Conservation (phyloP, 1,140 invertebrate species). For the Lepidurus apus region DNA sequence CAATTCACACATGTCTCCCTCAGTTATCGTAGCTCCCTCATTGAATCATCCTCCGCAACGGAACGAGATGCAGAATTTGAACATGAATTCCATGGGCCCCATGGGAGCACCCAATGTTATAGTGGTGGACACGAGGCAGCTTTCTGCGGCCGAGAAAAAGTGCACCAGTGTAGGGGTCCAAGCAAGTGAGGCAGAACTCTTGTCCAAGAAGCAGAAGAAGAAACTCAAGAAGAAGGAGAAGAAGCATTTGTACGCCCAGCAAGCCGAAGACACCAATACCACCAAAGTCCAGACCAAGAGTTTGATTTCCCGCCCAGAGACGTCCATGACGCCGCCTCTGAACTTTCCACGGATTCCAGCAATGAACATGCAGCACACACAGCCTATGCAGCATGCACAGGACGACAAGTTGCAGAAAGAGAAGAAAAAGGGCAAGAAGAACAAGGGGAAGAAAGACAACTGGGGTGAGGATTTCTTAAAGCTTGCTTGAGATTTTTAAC, state of each 20-base stretch:
- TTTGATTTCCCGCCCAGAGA: neutral
- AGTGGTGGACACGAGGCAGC: slow-evolving; percentile 57
- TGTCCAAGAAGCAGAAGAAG: slow-evolving; percentile 40
- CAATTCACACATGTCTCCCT: slow-evolving; percentile 1
- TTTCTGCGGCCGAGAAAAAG: slow-evolving; percentile 49
- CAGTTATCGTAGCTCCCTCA: neutral
- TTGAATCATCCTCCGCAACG: neutral
- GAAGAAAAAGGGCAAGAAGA: slow-evolving; percentile 38
- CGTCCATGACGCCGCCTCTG: neutral
- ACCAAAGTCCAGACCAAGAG: neutral
- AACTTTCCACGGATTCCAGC: neutral
- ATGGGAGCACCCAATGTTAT: slow-evolving; percentile 55
- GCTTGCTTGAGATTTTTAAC: slow-evolving; percentile 23
- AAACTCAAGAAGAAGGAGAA: slow-evolving; percentile 37
- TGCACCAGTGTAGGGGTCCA: slow-evolving; percentile 26
- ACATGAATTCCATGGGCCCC: slow-evolving; percentile 34
- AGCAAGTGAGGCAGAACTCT: slow-evolving; percentile 24
- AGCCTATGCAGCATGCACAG: neutral
- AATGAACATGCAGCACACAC: no score
- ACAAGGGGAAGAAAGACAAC: slow-evolving; percentile 30
- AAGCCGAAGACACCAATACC: neutral
- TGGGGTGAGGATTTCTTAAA: neutral
- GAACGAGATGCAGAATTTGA: neutral
- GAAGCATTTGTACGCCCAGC: slow-evolving; percentile 1
- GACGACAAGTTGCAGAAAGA: neutral